Percentiles rank a stretch among this genome's conserved stretches.
phyloP scores from a whole-genome alignment of 1,140 invertebrate genomes.

The Saxidomus purpurata region DNA sequence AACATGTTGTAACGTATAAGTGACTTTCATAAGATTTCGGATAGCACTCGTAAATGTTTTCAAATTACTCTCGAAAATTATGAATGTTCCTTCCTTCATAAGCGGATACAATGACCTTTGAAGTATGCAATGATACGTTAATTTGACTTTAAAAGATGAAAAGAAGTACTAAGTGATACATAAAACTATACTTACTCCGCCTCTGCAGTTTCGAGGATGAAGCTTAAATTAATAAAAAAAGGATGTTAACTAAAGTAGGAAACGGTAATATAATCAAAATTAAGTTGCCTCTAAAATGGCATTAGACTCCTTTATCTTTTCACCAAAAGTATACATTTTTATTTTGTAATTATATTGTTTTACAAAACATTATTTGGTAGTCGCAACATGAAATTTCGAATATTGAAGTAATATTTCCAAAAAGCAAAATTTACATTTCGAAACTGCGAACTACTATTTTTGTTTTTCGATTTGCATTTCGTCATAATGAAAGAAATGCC shows the following conservation, averaged over 20 bases:
- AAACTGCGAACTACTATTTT: no score
- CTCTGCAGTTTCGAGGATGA: slow-evolving; percentile 17
- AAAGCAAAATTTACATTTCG: no score
- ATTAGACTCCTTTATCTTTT: not conserved
- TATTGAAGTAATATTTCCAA: no score
- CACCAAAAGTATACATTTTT: not conserved
- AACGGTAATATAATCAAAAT: no score
- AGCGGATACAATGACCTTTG: not conserved
- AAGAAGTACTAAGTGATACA: not conserved
- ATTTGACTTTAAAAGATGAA: not conserved
- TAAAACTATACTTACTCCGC: not conserved
- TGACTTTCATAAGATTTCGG: not conserved
- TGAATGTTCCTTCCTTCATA: no score
- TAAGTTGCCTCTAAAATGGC: not conserved
- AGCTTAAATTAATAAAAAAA: not conserved
- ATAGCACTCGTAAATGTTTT: not conserved
- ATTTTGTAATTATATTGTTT: not conserved
- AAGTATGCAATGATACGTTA: not conserved
- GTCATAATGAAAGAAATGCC: no score
- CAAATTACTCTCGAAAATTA: no score
- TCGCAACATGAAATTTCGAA: not conserved
- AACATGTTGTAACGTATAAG: not conserved
- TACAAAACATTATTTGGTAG: not conserved
- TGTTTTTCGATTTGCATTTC: no score
- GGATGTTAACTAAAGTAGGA: not conserved